Conservation (phyloP, 1,140 invertebrate species). For the Drosophila nigromelanica region DNA sequence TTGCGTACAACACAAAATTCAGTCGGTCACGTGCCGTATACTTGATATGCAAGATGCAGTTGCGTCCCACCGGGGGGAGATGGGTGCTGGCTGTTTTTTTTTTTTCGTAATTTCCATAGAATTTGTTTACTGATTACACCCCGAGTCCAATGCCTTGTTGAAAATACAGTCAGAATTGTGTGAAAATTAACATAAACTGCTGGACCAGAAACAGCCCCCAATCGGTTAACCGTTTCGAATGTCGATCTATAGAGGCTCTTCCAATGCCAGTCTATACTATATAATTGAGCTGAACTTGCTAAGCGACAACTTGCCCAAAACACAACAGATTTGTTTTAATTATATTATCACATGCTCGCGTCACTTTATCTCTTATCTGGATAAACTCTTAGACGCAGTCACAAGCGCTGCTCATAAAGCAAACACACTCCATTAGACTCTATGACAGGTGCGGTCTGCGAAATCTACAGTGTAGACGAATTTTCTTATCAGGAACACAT, state of each 20-base stretch:
- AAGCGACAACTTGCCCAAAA: background rate
- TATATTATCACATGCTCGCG: conserved; percentile 22
- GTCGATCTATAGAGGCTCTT: too few species aligned
- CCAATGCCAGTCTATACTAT: background rate
- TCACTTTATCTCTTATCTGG: conserved; percentile 12
- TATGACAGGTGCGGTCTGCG: too few species aligned
- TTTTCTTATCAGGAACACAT: too few species aligned
- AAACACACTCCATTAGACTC: too few species aligned
- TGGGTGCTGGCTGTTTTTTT: too few species aligned
- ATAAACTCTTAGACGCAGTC: background rate
- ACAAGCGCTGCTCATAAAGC: background rate
- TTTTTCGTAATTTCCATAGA: conserved; percentile 12
- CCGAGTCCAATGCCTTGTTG: conserved; percentile 36
- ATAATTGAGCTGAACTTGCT: conserved; percentile 38
- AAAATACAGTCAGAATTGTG: background rate
- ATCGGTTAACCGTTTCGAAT: conserved; percentile 21
- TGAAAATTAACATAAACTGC: conserved; percentile 38
- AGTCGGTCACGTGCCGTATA: conserved; percentile 47
- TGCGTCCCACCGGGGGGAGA: too few species aligned
- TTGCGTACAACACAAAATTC: conserved; percentile 2
- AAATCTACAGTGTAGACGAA: too few species aligned
- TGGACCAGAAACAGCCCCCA: conserved; percentile 12
- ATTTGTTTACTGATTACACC: conserved; percentile 15
- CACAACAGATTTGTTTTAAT: conserved; percentile 21
- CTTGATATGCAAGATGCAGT: conserved; percentile 23